These are phyloP conservation scores for Ectropis grisescens DNA, from an alignment of 1,140 invertebrate species.

Conservation along the genomic window DNA sequence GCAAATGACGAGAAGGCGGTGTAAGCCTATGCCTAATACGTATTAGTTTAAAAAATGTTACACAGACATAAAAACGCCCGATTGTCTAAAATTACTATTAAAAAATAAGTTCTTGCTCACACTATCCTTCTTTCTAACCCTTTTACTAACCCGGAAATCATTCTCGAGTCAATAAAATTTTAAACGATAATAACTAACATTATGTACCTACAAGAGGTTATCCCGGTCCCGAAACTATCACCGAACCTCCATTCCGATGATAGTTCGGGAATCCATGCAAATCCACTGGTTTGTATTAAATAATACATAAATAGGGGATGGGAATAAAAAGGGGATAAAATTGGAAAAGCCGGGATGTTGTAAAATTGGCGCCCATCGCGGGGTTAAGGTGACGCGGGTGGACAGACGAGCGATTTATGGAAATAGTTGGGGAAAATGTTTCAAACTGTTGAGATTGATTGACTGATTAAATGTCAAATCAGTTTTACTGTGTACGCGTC, in stretches of 20 bases:
- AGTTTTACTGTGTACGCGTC: too few relatives aligned
- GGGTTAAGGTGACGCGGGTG: conserved; percentile 27
- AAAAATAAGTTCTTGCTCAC: too few relatives aligned
- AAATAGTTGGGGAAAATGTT: conserved; percentile 1
- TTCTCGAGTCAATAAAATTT: background rate
- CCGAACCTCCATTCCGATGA: too few relatives aligned
- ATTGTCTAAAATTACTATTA: too few relatives aligned
- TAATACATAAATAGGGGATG: conserved; percentile 48
- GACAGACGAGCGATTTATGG: conserved; percentile 5
- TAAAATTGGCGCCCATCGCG: conserved; percentile 30
- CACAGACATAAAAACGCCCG: too few relatives aligned
- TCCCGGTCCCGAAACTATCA: background rate
- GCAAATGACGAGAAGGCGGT: too few relatives aligned
- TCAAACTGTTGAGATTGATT: too few relatives aligned
- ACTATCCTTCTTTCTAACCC: too few relatives aligned
- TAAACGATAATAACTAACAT: background rate
- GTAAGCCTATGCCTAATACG: too few relatives aligned
- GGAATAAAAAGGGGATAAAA: conserved; percentile 56
- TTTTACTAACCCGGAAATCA: too few relatives aligned
- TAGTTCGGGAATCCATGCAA: conserved; percentile 35
- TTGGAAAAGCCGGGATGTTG: conserved; percentile 32
- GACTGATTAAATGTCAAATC: too few relatives aligned
- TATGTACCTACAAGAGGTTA: background rate
- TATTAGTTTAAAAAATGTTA: too few relatives aligned
- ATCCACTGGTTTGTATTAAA: conserved; percentile 38